These are phyloP conservation scores for Mola mola DNA, from an alignment of 2,113 vertebrate genomes.

Conservation along the genomic window DNA sequence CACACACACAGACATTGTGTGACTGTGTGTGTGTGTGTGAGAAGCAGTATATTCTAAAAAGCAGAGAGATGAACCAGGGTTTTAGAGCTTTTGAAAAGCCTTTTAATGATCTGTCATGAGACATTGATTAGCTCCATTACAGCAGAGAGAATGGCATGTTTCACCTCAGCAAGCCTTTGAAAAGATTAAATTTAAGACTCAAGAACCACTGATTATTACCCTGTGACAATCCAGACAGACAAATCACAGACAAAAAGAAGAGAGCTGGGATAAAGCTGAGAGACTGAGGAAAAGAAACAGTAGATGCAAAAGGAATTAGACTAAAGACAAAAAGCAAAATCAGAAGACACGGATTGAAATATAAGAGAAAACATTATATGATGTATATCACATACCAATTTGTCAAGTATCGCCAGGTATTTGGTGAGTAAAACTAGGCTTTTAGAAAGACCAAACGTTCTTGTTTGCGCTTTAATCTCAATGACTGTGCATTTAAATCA, in stretches of 20 bases:
- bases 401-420: constrained; percentile 78
- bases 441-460: constrained; percentile 11
- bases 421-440: constrained; percentile 54
- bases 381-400: constrained; percentile 41
- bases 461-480: not conserved
- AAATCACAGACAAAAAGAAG: not conserved
- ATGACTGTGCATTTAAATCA: not conserved
- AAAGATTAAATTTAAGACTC: constrained; percentile 64
- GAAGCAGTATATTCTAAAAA: constrained; percentile 42
- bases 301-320: constrained; percentile 15
- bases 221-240: constrained; percentile 37
- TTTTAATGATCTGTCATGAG: constrained; percentile 77
- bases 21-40: not conserved
- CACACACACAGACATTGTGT: not conserved
- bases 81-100: constrained; percentile 68
- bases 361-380: constrained; percentile 34
- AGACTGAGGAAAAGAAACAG: constrained; percentile 2
- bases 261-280: not conserved
- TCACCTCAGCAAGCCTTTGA: constrained; percentile 62
- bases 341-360: constrained; percentile 13
- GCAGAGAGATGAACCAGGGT: constrained; percentile 67
- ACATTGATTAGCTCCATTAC: constrained; percentile 75
- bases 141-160: constrained; percentile 67
- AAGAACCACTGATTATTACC: constrained; percentile 42
- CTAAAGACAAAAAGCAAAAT: constrained; percentile 3